Evolutionary conservation across 2,113 vertebrate genomes (phyloP).

Genomic region (Zosterops lateralis): DNA sequence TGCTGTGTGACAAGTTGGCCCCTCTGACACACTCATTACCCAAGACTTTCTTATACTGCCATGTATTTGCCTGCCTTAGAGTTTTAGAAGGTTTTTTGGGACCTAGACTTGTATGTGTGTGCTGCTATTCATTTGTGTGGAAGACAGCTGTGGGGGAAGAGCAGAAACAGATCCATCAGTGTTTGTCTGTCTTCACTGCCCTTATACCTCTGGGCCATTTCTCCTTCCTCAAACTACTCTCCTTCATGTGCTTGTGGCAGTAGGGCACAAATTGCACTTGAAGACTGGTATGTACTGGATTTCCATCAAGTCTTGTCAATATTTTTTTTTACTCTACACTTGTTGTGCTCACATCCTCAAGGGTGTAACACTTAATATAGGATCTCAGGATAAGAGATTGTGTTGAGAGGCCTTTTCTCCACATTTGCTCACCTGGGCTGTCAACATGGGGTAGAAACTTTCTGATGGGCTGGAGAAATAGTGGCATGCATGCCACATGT

Average conservation of each 20-base stretch:
- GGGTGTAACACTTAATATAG: rapidly evolving
- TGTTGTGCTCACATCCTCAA: background rate
- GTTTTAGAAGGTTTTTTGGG: background rate
- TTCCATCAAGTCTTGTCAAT: background rate
- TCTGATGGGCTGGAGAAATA: background rate
- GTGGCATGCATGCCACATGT: rapidly evolving
- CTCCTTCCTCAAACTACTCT: background rate
- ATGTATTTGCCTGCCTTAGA: background rate
- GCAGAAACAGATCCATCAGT: background rate
- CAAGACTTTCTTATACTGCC: background rate
- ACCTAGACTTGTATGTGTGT: background rate
- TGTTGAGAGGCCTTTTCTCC: background rate
- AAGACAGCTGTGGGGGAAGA: background rate
- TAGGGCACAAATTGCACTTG: background rate
- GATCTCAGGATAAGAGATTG: background rate
- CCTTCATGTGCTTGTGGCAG: background rate
- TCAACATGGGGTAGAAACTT: background rate
- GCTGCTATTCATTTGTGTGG: background rate
- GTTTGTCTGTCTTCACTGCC: background rate
- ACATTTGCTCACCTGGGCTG: background rate
- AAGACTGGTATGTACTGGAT: background rate
- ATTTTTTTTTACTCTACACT: background rate
- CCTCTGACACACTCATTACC: background rate
- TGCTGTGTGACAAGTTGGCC: background rate
- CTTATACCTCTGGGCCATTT: background rate